A percentile compares a stretch with the other conserved stretches of the same genome.
Conservation (phyloP, 2,797 vertebrate species). For the Chelonia mydas region DNA sequence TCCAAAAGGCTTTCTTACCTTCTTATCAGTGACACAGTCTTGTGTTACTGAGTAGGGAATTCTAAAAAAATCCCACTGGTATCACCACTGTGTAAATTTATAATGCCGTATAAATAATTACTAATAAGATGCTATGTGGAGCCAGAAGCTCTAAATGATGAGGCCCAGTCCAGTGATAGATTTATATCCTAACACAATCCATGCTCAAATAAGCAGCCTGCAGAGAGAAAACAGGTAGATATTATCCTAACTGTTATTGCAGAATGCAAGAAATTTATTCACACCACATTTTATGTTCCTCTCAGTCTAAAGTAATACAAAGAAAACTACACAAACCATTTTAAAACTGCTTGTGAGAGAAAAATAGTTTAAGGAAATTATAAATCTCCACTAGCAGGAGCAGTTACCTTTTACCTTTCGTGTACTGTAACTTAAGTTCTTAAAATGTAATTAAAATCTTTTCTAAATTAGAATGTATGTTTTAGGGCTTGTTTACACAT, state of each 20-base stretch:
- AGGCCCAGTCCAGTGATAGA: not conserved
- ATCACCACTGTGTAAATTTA: not conserved
- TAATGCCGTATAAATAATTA: fast-evolving
- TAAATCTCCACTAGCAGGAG: not conserved
- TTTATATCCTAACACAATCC: not conserved
- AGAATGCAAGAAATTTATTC: not conserved
- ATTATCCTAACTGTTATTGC: not conserved
- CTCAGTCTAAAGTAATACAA: not conserved
- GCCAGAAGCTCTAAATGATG: not conserved
- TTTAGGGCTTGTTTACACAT: not conserved
- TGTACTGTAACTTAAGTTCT: not conserved
- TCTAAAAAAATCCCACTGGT: not conserved
- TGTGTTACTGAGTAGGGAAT: not conserved
- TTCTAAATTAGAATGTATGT: fast-evolving
- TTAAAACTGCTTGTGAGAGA: not conserved
- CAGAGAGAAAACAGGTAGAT: fast-evolving
- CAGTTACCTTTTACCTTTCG: not conserved
- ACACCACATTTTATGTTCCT: not conserved
- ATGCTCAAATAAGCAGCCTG: not conserved
- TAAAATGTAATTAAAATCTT: not conserved
- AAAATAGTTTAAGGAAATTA: not conserved
- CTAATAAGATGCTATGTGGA: not conserved
- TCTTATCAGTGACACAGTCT: not conserved
- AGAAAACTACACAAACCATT: not conserved
- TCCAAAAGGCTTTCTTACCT: not conserved